A percentile compares a stretch with the other conserved stretches of the same genome.
Conservation (phyloP, 2,797 vertebrate species). For the Chanos chanos region DNA sequence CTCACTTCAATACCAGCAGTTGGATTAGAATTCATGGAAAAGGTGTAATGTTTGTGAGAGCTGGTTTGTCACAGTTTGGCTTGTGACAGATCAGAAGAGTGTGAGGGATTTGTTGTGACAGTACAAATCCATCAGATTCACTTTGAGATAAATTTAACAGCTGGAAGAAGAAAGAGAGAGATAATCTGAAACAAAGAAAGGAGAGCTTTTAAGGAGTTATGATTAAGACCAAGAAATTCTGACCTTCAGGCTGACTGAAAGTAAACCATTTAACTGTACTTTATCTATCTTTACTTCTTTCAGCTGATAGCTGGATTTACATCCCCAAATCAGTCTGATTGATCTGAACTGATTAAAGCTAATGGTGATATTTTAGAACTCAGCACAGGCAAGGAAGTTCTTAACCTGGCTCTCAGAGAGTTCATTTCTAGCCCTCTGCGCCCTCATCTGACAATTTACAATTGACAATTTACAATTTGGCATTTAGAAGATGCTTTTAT, state of each 20-base stretch:
- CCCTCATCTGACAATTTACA: too few relatives aligned
- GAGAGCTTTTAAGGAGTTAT: slow-evolving; percentile 17
- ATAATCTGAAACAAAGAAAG: background rate
- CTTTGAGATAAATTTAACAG: slow-evolving; percentile 26
- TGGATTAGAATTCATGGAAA: slow-evolving; percentile 15
- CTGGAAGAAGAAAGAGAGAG: background rate
- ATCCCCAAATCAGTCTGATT: slow-evolving; percentile 6
- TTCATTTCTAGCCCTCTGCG: too few relatives aligned
- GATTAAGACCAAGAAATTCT: background rate
- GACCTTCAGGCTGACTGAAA: slow-evolving; percentile 25
- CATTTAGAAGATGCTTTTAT: too few relatives aligned
- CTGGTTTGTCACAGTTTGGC: slow-evolving; percentile 5
- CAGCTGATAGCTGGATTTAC: slow-evolving; percentile 10
- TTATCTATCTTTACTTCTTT: background rate
- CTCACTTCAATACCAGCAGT: background rate
- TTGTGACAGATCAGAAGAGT: slow-evolving; percentile 2
- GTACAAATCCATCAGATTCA: slow-evolving; percentile 24
- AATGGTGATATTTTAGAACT: slow-evolving; percentile 8
- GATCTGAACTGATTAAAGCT: slow-evolving; percentile 20
- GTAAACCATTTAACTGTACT: too few relatives aligned
- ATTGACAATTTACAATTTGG: too few relatives aligned
- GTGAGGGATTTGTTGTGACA: slow-evolving; percentile 11
- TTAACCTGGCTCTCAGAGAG: too few relatives aligned
- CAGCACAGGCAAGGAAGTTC: too few relatives aligned
- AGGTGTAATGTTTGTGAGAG: background rate